Evolutionary conservation across 2,113 vertebrate genomes (phyloP).

Genomic region (Ochotona princeps): DNA sequence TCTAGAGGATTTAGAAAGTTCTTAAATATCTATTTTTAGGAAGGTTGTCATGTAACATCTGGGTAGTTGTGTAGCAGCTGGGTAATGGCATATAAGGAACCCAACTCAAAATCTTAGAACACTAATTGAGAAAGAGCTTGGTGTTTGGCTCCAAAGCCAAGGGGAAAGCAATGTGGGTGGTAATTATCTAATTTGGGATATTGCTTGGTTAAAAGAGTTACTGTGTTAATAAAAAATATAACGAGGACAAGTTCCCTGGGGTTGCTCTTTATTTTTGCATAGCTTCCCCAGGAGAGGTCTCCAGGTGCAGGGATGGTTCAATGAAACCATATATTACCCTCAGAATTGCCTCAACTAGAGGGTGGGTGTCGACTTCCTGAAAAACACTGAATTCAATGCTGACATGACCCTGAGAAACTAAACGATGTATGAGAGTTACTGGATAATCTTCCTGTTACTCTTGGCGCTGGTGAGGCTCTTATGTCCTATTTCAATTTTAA

Average conservation of each 20-base stretch:
- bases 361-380: constrained; percentile 29
- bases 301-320: constrained; percentile 11
- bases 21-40: constrained; percentile 50
- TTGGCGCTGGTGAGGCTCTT: not conserved
- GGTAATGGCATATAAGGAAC: constrained; percentile 1
- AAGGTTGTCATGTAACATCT: constrained; percentile 55
- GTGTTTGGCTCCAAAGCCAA: constrained; percentile 28
- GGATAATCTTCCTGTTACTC: not conserved
- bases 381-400: not conserved
- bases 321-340: not conserved
- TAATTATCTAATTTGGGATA: constrained; percentile 63
- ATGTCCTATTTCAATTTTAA: not conserved
- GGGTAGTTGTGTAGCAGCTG: constrained; percentile 52
- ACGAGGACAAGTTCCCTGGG: not conserved
- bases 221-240: constrained; percentile 69
- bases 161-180: constrained; percentile 53
- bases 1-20: constrained; percentile 37
- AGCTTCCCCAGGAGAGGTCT: not conserved
- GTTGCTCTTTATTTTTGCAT: constrained; percentile 64
- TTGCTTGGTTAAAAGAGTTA: constrained; percentile 67
- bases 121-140: constrained; percentile 64
- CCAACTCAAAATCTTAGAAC: constrained; percentile 27
- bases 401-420: not conserved
- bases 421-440: not conserved
- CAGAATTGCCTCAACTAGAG: not conserved